Conservation (phyloP, 2,797 vertebrate genomes). For the Fistularia tabacaria region DNA sequence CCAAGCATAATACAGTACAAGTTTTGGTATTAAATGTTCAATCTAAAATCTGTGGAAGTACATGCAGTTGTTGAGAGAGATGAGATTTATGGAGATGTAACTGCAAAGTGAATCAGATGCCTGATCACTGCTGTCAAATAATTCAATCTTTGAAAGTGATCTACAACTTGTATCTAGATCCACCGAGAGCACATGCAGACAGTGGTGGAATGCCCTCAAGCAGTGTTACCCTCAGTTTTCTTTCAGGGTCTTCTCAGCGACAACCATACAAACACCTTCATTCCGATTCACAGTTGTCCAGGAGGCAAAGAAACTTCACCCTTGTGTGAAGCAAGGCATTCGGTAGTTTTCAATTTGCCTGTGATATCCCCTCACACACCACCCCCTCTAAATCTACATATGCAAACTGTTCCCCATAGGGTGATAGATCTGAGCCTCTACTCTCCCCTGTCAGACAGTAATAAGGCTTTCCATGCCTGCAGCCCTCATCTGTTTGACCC, state of each 20-base stretch:
- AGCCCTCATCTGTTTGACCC: conserved; percentile 45
- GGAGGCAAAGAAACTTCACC: conserved; percentile 26
- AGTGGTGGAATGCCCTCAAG: neutral
- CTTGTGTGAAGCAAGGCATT: conserved; percentile 29
- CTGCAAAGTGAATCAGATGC: too few species aligned
- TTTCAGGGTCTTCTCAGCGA: conserved; percentile 11
- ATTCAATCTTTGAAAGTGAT: too few species aligned
- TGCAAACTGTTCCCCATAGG: conserved; percentile 41
- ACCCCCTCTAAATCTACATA: conserved; percentile 31
- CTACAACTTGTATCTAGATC: neutral
- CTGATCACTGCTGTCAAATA: too few species aligned
- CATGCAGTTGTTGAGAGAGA: too few species aligned
- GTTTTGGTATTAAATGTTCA: too few species aligned
- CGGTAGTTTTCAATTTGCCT: conserved; percentile 39
- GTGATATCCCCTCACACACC: conserved; percentile 17
- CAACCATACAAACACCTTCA: conserved; percentile 11
- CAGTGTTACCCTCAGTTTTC: neutral
- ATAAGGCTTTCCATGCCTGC: conserved; percentile 55
- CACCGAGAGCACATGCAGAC: neutral
- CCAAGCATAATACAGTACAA: too few species aligned
- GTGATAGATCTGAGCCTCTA: conserved; percentile 53
- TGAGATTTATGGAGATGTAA: too few species aligned
- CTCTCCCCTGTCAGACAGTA: conserved; percentile 48
- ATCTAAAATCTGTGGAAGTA: too few species aligned
- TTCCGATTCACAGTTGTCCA: conserved; percentile 23